Evolutionary conservation across 2,888 invertebrate genomes (phyloP), one percentile per base, ranked within the genome.

Genomic region (Heliconius ethilla): DNA sequence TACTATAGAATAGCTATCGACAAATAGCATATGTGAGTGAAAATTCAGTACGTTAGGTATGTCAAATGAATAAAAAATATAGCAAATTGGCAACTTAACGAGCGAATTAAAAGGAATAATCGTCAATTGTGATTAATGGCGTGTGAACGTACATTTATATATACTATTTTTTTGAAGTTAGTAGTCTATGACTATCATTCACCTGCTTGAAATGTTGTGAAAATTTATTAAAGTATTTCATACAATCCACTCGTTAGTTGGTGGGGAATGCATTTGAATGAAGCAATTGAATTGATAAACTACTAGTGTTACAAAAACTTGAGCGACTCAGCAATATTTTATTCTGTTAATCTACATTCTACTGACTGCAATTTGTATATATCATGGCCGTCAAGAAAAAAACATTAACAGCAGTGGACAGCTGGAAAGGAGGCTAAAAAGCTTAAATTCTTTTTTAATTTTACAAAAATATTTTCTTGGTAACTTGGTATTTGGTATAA

Each of bases 11-110:
- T 81, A 81, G 76, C 79, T 80, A 63, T 63, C 73, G 83, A 87
- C 86, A 86, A 62, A 84, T 82, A 83, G 81, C 80, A 83, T 84
- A 82, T 82, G 81, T 82, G 82, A 81, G 83, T 81, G 72, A 72
- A 72, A 83, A 84, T 85, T 84, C 82, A 78, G 75, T 83, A 84
- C 84, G 83, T 87, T 91, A 90, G 88, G 87, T 85, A 89, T 92
- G 92, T 93, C 91, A 91, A 92, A 92, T 91, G 88, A 88, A 85
- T 87, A 86, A 89, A 69, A 91, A 89, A 90, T 86, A 83, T 84
- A 83, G 81, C 87, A 90, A 92, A 92, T 92, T 91, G 88, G 75
- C 81, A 86, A 85, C 85, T 86, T 84, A 89, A 89, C 83, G 89
- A 87, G 89, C 87, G 88, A 90, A 92, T 92, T 90, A 90, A 89